Evolutionary conservation across 2,797 vertebrate species (phyloP).

Genomic region (Typhlichthys eigenmanni): DNA sequence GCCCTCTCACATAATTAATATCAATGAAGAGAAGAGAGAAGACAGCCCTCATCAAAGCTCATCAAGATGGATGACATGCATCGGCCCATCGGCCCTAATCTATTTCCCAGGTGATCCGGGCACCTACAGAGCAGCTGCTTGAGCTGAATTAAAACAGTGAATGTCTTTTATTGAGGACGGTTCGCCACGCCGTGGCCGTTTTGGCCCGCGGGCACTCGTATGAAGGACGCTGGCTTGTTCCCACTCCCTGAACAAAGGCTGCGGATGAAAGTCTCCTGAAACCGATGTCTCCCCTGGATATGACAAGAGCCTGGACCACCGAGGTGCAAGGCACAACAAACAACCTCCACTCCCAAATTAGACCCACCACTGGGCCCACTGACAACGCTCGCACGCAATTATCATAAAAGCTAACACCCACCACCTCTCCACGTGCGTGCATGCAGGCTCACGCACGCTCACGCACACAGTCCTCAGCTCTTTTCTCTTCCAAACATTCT

Average conservation of each 20-base stretch:
- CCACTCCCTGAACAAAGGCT: slow-evolving; percentile 38
- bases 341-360: slow-evolving; percentile 63
- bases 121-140: slow-evolving; percentile 9
- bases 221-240: slow-evolving; percentile 25
- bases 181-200: slow-evolving; percentile 5
- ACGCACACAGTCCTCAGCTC: slow-evolving; percentile 42
- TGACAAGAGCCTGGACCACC: slow-evolving; percentile 47
- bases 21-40: slow-evolving; percentile 16
- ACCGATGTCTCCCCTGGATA: slow-evolving; percentile 3
- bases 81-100: slow-evolving; percentile 1
- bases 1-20: slow-evolving; percentile 24
- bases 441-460: slow-evolving; percentile 44
- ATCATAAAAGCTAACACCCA: slow-evolving; percentile 67
- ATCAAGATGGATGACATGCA: slow-evolving; percentile 17
- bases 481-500: slow-evolving; percentile 40
- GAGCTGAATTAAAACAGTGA: slow-evolving; percentile 25
- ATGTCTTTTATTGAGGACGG: slow-evolving; percentile 17
- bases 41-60: slow-evolving; percentile 20
- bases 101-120: too few species aligned
- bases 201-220: slow-evolving; percentile 10
- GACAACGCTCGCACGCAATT: slow-evolving; percentile 73
- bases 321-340: slow-evolving; percentile 44
- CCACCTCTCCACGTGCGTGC: slow-evolving; percentile 36
- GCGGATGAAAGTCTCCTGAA: slow-evolving; percentile 33
- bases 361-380: slow-evolving; percentile 59